Base-by-base conservation (phyloP, 2,797 vertebrate genomes). In the Danio choprae region DNA sequence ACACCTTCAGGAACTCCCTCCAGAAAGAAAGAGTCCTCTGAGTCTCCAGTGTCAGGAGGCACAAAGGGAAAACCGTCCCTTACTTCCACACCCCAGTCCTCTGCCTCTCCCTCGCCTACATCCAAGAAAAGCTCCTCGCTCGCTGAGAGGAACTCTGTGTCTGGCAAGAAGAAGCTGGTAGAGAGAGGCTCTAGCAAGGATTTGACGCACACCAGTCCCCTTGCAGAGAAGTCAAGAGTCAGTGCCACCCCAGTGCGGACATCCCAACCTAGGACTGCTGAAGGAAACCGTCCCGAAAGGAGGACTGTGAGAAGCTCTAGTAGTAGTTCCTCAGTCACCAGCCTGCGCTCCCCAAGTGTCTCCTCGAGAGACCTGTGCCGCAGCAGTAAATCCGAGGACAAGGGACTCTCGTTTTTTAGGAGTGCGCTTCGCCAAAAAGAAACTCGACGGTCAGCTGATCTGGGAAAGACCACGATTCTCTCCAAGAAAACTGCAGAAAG, bases 371-470 rank as follows among this genome's bases (percentile, higher is more conserved):
- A 95, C 9, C 81, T 97, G 78, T 96, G 95, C 87, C 94, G 96
- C 64, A 91, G 95, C 91, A 96, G 95, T 91, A 98, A 96, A 81
- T 96, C 95, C 0, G 98, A 99, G 72, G 97, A 99, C 56, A 99
- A 98, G 71, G 98, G 97, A 0, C 87, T 99, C 86, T 99, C 97
- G 3, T 99, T 99, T 90, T 97, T 99, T 86, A 97, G 96, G 86
- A 96, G 94, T 0, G 97, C 98, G 74, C 92, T 99, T 63, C 92
- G 98, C 72, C 97, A 99, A 90, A 96, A 97, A 87, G 98, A 99
- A 85, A 96, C 94, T 0, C 95, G 98, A 58, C 90, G 97, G 77
- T 99, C 98, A 0, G 95, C 98, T 0, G 98, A 99, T 84, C 91
- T 99, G 81, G 97, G 97, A 3, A 98, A 97, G 89, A 97, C 95